Percentiles rank a stretch among this genome's conserved stretches.
phyloP scores from a whole-genome alignment of 2,888 invertebrate species.

The Plusia festucae region DNA sequence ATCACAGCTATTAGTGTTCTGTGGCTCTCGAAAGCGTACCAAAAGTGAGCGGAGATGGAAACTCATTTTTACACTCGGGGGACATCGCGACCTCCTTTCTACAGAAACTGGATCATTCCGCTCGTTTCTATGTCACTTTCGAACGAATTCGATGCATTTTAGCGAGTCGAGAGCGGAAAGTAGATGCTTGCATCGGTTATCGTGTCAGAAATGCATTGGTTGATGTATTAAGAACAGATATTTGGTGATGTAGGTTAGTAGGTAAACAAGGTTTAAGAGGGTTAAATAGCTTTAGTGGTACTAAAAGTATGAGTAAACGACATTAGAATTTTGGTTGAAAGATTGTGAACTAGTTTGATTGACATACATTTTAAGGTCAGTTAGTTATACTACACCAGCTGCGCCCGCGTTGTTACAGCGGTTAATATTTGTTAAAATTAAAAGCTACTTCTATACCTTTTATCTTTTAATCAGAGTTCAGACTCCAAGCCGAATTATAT shows the following conservation, averaged over 20 bases:
- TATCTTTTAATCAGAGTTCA: too few species aligned
- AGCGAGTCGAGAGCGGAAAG: constrained; percentile 11
- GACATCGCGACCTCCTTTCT: constrained; percentile 46
- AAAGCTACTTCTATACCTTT: too few species aligned
- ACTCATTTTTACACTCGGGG: constrained; percentile 34
- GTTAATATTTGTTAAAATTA: too few species aligned
- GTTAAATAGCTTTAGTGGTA: too few species aligned
- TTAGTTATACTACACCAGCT: background rate
- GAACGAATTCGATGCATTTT: constrained; percentile 26
- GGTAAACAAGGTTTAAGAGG: background rate
- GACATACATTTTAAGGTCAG: background rate
- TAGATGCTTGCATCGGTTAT: constrained; percentile 21
- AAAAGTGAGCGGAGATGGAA: constrained; percentile 34
- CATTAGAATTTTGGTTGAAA: background rate
- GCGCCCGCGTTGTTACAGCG: too few species aligned
- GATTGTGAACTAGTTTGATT: constrained; percentile 2
- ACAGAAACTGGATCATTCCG: constrained; percentile 16
- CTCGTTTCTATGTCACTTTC: constrained; percentile 45
- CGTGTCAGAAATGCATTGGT: background rate
- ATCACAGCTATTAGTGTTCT: too few species aligned
- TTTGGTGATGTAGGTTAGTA: background rate
- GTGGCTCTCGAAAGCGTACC: constrained; percentile 30
- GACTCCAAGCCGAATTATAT: too few species aligned
- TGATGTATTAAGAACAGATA: background rate
- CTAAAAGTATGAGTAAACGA: too few species aligned